Percentiles rank a stretch among this genome's conserved stretches.
Conservation (phyloP, 2,888 invertebrate genomes). For the Nemurella pictetii region DNA sequence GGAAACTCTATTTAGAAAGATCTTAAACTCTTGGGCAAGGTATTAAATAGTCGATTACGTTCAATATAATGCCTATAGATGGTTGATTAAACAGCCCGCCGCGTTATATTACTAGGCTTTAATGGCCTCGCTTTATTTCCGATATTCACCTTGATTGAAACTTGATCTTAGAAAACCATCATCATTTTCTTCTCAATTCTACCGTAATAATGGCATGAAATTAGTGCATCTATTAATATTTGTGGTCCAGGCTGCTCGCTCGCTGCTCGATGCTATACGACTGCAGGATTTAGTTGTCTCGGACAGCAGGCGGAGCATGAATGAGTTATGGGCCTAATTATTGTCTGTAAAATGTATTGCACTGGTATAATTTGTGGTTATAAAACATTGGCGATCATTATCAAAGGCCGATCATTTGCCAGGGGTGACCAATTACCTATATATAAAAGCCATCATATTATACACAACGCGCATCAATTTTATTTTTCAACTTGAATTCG, state of each 20-base stretch:
- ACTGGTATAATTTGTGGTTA: slow-evolving; percentile 8
- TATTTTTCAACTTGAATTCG: neutral
- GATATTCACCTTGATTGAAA: neutral
- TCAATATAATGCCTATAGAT: too few relatives aligned
- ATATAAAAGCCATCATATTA: neutral
- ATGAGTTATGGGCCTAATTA: slow-evolving; percentile 9
- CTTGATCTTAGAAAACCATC: neutral
- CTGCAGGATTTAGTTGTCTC: neutral
- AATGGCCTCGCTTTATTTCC: neutral
- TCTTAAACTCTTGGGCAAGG: neutral
- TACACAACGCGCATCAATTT: too few relatives aligned
- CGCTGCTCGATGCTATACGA: too few relatives aligned
- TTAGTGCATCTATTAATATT: neutral
- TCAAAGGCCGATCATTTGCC: neutral
- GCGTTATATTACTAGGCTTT: neutral
- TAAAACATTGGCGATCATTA: slow-evolving; percentile 6
- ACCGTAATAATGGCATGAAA: neutral
- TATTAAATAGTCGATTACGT: neutral
- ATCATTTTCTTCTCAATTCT: neutral
- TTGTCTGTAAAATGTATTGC: slow-evolving; percentile 8
- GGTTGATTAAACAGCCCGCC: neutral
- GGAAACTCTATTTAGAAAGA: neutral
- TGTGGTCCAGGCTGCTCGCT: neutral
- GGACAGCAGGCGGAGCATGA: neutral
- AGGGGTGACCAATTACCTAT: neutral